A percentile compares a stretch with the other conserved stretches of the same genome.
Conservation (phyloP, 2,113 vertebrate genomes). For the Cynopterus brachyotis region DNA sequence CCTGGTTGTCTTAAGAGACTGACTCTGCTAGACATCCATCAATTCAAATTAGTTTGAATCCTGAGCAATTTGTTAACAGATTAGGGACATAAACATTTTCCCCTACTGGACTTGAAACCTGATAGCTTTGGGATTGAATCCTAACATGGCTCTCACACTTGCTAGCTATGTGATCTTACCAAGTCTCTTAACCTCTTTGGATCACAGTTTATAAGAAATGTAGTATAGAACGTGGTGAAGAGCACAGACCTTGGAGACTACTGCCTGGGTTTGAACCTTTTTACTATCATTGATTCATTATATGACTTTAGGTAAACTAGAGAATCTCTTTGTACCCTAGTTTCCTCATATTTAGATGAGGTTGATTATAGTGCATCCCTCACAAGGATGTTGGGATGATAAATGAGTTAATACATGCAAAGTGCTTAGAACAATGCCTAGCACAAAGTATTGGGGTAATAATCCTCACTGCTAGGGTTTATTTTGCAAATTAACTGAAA, state of each 20-base stretch:
- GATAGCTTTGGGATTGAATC: background rate
- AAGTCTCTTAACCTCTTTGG: background rate
- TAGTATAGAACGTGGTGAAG: background rate
- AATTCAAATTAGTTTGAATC: background rate
- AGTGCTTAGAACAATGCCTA: background rate
- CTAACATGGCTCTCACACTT: background rate
- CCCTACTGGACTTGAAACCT: slow-evolving; percentile 2
- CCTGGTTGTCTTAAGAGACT: slow-evolving; percentile 28
- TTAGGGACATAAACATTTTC: slow-evolving; percentile 12
- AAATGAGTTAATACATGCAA: background rate
- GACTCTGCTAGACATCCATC: background rate
- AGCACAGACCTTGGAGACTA: background rate
- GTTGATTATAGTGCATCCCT: background rate
- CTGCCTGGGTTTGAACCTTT: background rate
- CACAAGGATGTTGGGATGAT: background rate
- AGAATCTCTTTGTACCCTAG: background rate
- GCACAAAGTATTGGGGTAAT: background rate
- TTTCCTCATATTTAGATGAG: slow-evolving; percentile 31
- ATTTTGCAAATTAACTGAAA: slow-evolving; percentile 31
- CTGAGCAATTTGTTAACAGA: slow-evolving; percentile 40
- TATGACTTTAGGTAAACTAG: background rate
- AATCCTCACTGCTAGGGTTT: background rate
- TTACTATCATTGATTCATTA: background rate
- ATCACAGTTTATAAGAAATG: slow-evolving; percentile 19
- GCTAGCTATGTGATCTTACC: background rate